Evolutionary conservation across 2,113 vertebrate species (phyloP), one percentile per base, ranked within the genome.

Genomic region (Brachypodius melanocephalos): DNA sequence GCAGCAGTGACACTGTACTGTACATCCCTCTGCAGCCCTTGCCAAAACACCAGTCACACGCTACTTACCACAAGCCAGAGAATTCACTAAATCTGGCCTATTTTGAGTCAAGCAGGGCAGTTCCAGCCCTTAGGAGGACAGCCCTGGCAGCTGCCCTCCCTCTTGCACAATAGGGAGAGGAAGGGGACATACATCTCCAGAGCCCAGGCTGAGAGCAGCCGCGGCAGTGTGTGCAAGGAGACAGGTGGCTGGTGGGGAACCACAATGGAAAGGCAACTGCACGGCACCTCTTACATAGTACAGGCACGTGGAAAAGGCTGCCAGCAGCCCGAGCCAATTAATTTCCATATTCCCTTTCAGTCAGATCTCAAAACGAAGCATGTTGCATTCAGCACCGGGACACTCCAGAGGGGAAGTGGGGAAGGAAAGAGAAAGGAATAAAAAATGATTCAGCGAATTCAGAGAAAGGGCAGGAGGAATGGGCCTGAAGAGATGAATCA

Each of bases 401-500:
- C 40, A 3, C 72, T 77, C 17, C 26, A 12, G 62, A 42, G 32
- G 25, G 40, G 31, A 54, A 38, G 3, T 8, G 14, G 16, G 6
- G 28, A 28, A 9, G 7, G 20, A 51, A 69, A 36, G 5, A 8
- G n/a, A 22, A 43, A 22, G 11, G 12, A 2, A 4, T 2, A 12
- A 42, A 58, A 65, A 82, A 36, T 57, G 21, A 96, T 82, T 94
- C 89, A 89, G 91, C 91, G 10, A 51, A 92, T 91, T 83, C 91
- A 57, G 91, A 92, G 75, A 68, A 95, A 74, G 54, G 49, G 19
- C 46, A 74, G 77, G 38, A 85, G 79, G 74, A 85, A 68, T 8
- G 38, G 72, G 46, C 84, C 71, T 55, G 91, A 93, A 93, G 81
- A 83, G 59, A 91, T 97, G 96, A 96, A 96, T 97, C 95, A 96